Evolutionary conservation across 1,140 invertebrate species (phyloP), one percentile per base, ranked within the genome.

Genomic region (Leptestheria dahalacensis): DNA sequence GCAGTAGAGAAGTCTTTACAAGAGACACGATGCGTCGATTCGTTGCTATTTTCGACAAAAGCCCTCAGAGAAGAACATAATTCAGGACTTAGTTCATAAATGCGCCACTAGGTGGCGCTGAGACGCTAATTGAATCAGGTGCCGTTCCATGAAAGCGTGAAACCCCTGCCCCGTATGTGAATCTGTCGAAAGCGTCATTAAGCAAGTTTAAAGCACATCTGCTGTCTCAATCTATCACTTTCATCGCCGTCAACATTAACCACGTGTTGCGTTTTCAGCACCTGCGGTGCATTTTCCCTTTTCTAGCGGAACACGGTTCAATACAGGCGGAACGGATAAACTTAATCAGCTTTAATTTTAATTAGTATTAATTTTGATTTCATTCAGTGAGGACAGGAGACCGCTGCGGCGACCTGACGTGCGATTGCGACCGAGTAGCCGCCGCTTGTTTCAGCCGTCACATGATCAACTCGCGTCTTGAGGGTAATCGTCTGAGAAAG

Each of bases 401-500:
- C 41, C 47, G 58, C 21, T 60, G 58, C 26, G 49, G 29, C 9
- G 58, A 60, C 58, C 47, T 52, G 29, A 60, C 58, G 15, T 60
- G 58, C 51, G 58, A 60, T 23, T 60, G 58, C 21, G 58, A 60
- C 26, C 58, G 58, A 1, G 48, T 52, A 9, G 58, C 58, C 1
- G 58, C 58, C 3, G 25, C 49, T n/a, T 60, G 58, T 41, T 60
- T 60, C 48, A 49, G 47, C 49, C 49, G 41, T 50, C 51, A 60
- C 58, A 60, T 60, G 58, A 50, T 60, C 21, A 50, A 60, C 49
- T 48, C 50, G 23, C 49, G 51, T 20, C 49, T 60, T 20, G 12
- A 60, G 25, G 58, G 58, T 12, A 60, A 60, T 28, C 58, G 58
- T 18, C 25, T 60, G 33, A 48, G 58, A 11, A 60, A 60, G 41